Evolutionary conservation across 2,888 invertebrate genomes (phyloP), one percentile per base, ranked within the genome.

Genomic region (Seira sanloemensis): DNA sequence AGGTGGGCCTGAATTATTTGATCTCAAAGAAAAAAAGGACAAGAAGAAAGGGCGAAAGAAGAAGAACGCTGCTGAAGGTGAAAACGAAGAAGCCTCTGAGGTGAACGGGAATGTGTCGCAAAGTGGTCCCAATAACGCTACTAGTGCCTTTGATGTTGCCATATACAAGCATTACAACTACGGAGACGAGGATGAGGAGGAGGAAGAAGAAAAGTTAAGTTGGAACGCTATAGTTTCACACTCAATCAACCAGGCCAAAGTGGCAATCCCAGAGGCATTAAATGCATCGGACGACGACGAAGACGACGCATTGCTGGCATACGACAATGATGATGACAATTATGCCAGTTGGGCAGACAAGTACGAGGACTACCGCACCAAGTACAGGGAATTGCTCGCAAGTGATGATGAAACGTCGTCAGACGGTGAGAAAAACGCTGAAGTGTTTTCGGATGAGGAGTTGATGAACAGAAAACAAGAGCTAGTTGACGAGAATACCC

Each of bases 1-100:
- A n/a, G 72, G 72, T 26, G 77, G 77, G 0, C n/a, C 46, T 0
- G 24, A 54, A 12, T 82, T 82, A 50, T 81, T 81, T 21, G 21
- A 21, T 37, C 26, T 26, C 26, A 27, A 67, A 16, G 37, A 26
- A 24, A 46, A 27, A 24, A 50, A 50, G 19, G 9, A 27, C 62
- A 27, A 54, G 65, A 71, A 24, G 50, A 21, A 50, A 62, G 67
- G 37, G 9, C 19, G 50, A 21, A 50, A 5, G 77, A 54, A 67
- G 62, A 25, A 9, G 69, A 58, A 58, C 2, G 2, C 50, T 7
- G 58, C 24, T 25, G 25, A 25, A 58, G 62, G 58, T 5, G 62
- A 73, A 5, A 18, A 68, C 18, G 46, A 71, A 5, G 66, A 58
- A 18, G 50, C n/a, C 21, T 16, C 18, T 58, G 62, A 26, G 0